Evolutionary conservation across 2,113 vertebrate genomes (phyloP), one percentile per base, ranked within the genome.

Genomic region (Gobius niger): DNA sequence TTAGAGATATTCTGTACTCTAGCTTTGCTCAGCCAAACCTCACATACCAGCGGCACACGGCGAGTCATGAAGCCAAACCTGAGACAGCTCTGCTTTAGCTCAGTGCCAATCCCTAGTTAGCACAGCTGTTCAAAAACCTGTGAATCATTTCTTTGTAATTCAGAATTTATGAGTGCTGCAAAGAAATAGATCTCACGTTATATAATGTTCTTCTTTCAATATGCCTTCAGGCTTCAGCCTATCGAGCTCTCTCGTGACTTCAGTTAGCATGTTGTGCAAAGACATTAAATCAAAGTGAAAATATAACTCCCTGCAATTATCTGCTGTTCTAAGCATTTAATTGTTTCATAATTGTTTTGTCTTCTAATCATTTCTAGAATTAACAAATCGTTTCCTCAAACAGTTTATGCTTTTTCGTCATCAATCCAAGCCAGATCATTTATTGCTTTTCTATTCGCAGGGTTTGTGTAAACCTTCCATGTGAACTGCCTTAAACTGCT

Each of bases 111-210:
- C 68, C 60, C 81, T 42, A 24, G 65, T 85, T 81, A 86, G 68
- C 81, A 47, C 81, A 84, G 81, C 81, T 83, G 83, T 84, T 72
- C 41, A 74, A 70, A 67, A 42, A 6, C 42, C 67, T 67, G 76
- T 87, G 83, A 86, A 82, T 83, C 85, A 82, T 68, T 75, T 86
- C 85, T 83, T 86, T 88, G 85, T 88, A 72, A 73, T 63, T 71
- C 41, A 2, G 77, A 42, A n/a, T 60, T 60, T 10, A 84, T 63
- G 73, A 67, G 68, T 42, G 70, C 34, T 34, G n/a, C 6, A 24
- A 54, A 54, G 52, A 54, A 54, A 24, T 54, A 18, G 51, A 52
- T 9, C 51, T 4, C n/a, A 52, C 15, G 10, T 14, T 49, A 49
- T 49, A 49, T 18, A 18, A 10, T 10, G 7, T 4, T 52, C 7